A percentile compares a stretch with the other conserved stretches of the same genome.
Conservation (phyloP, 2,888 invertebrate species). For the Pyrocoelia pectoralis region DNA sequence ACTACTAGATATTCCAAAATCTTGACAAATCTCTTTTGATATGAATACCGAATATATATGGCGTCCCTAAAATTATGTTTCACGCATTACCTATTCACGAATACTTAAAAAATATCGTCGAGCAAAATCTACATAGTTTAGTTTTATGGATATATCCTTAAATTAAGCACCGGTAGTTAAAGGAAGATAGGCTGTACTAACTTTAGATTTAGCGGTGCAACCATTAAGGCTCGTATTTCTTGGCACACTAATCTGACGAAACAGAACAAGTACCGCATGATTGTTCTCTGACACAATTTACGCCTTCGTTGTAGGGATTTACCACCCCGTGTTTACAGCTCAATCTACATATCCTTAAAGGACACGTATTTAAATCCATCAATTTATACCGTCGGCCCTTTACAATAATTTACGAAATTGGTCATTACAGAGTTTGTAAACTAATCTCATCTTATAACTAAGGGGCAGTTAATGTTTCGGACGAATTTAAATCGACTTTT, state of each 20-base stretch:
- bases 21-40: constrained; percentile 60
- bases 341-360: constrained; percentile 39
- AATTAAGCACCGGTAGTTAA: constrained; percentile 52
- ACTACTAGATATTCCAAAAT: constrained; percentile 55
- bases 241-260: constrained; percentile 42
- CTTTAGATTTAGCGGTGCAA: constrained; percentile 55
- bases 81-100: constrained; percentile 22
- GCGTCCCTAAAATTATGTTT: constrained; percentile 22
- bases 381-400: constrained; percentile 23
- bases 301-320: constrained; percentile 58
- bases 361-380: constrained; percentile 27
- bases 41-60: constrained; percentile 55
- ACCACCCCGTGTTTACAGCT: constrained; percentile 55
- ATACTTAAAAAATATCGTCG: constrained; percentile 19
- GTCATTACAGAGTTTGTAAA: constrained; percentile 13
- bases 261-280: constrained; percentile 59
- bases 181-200: constrained; percentile 55
- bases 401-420: constrained; percentile 9
- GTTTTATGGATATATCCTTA: constrained; percentile 38
- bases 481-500: neutral
- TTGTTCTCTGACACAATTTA: constrained; percentile 60
- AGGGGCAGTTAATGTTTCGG: constrained; percentile 8
- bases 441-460: constrained; percentile 7
- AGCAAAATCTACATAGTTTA: constrained; percentile 23
- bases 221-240: constrained; percentile 38